Conservation (phyloP, 2,888 invertebrate species). For the Polylopha cassiicola region DNA sequence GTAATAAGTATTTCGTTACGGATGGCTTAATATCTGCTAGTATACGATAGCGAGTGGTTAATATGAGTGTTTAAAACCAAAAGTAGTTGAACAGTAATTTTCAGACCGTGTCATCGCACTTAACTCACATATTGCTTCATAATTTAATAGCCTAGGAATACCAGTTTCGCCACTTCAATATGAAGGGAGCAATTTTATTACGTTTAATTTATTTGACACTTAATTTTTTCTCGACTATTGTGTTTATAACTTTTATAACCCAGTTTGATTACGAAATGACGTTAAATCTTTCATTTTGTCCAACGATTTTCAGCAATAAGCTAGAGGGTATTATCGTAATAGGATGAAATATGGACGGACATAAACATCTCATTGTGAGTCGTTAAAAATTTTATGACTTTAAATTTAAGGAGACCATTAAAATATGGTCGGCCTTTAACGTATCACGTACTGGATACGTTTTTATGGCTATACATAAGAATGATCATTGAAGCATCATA, state of each 20-base stretch:
- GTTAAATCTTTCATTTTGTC: conserved; percentile 19
- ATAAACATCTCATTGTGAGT: conserved; percentile 52
- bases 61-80: too few species aligned
- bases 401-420: conserved; percentile 51
- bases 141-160: conserved; percentile 4
- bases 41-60: too few species aligned
- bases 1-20: too few species aligned
- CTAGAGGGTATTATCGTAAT: conserved; percentile 46
- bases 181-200: conserved; percentile 10
- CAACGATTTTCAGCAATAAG: conserved; percentile 33
- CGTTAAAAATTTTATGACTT: conserved; percentile 54
- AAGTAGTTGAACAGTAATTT: too few species aligned
- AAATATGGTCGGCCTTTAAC: conserved; percentile 52
- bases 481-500: too few species aligned
- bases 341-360: conserved; percentile 52
- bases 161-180: conserved; percentile 1
- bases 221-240: conserved; percentile 7
- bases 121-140: too few species aligned
- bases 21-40: too few species aligned
- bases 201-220: conserved; percentile 10
- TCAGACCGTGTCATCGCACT: too few species aligned
- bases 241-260: conserved; percentile 8
- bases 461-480: background rate
- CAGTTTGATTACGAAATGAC: conserved; percentile 16
- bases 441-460: conserved; percentile 34